A percentile compares a stretch with the other conserved stretches of the same genome.
These are phyloP conservation scores for Brachionus plicatilis DNA, from an alignment of 1,140 invertebrate species.

Conservation along the genomic window DNA sequence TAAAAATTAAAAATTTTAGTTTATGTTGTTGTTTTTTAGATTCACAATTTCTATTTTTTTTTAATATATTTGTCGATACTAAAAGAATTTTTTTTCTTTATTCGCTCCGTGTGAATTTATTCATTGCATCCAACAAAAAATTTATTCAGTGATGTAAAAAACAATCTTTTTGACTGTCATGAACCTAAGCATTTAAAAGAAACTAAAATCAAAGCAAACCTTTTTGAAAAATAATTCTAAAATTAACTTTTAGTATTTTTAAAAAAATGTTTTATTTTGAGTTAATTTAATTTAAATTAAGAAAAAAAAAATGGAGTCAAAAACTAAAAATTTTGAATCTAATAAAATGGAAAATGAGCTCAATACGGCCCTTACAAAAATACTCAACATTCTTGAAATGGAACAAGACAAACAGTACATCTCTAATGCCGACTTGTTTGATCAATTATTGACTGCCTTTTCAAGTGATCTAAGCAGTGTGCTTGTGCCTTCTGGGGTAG, in stretches of 20 bases:
- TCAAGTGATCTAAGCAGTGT: background rate
- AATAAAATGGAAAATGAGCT: background rate
- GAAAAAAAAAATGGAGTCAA: background rate
- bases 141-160: no score
- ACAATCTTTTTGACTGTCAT: no score
- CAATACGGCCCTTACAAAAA: background rate
- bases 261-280: background rate
- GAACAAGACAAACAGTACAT: background rate
- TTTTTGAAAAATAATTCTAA: background rate
- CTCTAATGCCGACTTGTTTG: background rate
- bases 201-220: no score
- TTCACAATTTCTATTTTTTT: no score
- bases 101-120: no score
- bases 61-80: no score
- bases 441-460: background rate
- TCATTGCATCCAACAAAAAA: no score
- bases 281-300: background rate
- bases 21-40: no score
- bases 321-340: background rate
- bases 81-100: no score
- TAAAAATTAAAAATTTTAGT: no score
- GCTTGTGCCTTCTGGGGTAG: background rate
- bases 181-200: no score
- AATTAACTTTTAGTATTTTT: background rate
- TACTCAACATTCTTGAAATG: slow-evolving; percentile 7